Base-by-base conservation (phyloP, 1,140 invertebrate species). In the Rhopalosiphum maidis region DNA sequence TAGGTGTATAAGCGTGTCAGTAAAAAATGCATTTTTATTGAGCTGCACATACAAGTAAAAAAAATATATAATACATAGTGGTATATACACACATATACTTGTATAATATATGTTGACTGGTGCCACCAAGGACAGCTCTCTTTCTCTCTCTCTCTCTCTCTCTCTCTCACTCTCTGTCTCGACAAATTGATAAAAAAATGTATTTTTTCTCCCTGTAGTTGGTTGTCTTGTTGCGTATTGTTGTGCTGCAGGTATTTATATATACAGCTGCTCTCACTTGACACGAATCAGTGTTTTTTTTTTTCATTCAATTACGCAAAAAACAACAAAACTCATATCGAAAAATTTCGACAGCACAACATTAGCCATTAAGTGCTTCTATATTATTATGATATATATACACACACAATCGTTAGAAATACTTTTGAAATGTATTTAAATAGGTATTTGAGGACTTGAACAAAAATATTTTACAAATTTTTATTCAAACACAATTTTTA, bases 1-100 rank as follows among this genome's bases (percentile, higher is more conserved):
- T 18, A 77, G 30, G 30, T 25, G 55, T 68, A 15, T 68, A 68
- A 23, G 48, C 30, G 30, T 48, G 22, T 85, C 35, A 7, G 37
- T 37, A 41, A 77, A 82, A 92, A 92, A 54, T 30, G 60, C 46
- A n/a, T 46, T 87, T 92, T 92, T 85, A 54, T 51, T 48, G 91
- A 51, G 23, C 43, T 46, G 85, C 30, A n/a, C 60, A 51, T 25
- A 83, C 0, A 11, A n/a, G 43, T 1, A 35, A 86, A 18, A 46
- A 86, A 30, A 41, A 46, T 43, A 43, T 30, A 86, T 86, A 30
- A n/a, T 46, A 30, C n/a, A 30, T 25, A n/a, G n/a, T 77, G 60
- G 60, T 77, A 77, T 77, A 60, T 55, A 60, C 25, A 21, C 11
- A 18, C 60, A 77, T 77, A 77, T 30, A 77, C 60, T 77, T 77